A percentile compares a stretch with the other conserved stretches of the same genome.
Evolutionary conservation across 2,797 vertebrate species (phyloP).

Genomic region (Scolopax bukidnonensis): DNA sequence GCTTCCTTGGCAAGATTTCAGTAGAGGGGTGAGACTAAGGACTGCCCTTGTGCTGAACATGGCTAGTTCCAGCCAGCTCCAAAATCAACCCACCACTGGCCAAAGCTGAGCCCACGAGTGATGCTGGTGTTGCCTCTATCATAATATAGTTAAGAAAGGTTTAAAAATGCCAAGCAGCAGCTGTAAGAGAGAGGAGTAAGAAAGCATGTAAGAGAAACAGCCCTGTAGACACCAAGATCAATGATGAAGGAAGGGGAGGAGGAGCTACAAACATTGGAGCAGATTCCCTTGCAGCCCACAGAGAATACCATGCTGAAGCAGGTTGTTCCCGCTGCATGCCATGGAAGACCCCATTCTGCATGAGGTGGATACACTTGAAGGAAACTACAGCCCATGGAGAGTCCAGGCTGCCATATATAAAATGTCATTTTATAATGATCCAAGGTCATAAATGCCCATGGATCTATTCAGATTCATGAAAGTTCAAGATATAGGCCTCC

Average conservation of each 20-base stretch:
- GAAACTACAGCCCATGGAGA: background rate
- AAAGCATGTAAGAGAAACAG: background rate
- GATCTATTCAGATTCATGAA: background rate
- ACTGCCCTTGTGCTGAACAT: background rate
- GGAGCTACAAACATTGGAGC: background rate
- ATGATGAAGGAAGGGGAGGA: background rate
- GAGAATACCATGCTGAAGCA: background rate
- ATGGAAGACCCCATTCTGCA: accelerated
- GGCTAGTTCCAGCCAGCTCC: background rate
- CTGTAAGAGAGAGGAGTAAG: background rate
- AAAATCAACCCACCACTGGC: accelerated
- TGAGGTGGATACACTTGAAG: background rate
- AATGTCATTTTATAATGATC: background rate
- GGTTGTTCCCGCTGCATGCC: background rate
- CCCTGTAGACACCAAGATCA: background rate
- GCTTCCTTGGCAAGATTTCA: background rate
- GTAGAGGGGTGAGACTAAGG: background rate
- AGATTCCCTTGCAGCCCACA: background rate
- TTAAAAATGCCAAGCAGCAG: background rate
- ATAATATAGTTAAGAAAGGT: background rate
- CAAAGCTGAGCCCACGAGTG: background rate
- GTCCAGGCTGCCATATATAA: background rate
- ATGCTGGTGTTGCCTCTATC: background rate
- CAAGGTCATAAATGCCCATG: background rate
- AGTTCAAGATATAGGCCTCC: background rate